phyloP scores from a whole-genome alignment of 1,140 invertebrate genomes.

The Euura lappo region DNA sequence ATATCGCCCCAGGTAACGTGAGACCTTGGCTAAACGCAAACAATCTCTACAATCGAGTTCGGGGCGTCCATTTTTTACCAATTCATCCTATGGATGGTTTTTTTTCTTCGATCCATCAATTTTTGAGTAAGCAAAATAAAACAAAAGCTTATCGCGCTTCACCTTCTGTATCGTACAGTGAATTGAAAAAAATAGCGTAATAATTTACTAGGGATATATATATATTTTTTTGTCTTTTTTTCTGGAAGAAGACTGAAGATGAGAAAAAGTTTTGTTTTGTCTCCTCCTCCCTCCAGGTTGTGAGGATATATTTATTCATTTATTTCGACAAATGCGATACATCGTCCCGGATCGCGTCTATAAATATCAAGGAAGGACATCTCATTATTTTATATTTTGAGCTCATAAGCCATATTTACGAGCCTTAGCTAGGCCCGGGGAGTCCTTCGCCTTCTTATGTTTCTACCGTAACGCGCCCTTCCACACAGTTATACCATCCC shows the following conservation, averaged over 20 bases:
- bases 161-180: not conserved
- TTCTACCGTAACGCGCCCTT: not conserved
- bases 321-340: slow-evolving; percentile 19
- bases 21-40: not conserved
- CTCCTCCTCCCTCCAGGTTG: not conserved
- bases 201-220: no score
- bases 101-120: not conserved
- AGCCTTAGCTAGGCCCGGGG: slow-evolving; percentile 14
- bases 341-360: slow-evolving; percentile 23
- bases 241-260: not conserved
- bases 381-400: slow-evolving; percentile 50
- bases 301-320: slow-evolving; percentile 27
- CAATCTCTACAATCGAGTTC: not conserved
- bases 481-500: slow-evolving; percentile 20
- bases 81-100: not conserved
- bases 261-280: no score
- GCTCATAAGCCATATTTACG: slow-evolving; percentile 48
- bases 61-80: not conserved
- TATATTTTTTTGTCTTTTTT: not conserved
- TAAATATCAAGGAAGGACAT: slow-evolving; percentile 44
- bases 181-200: no score
- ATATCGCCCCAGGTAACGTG: slow-evolving; percentile 1
- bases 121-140: not conserved
- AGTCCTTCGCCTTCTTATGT: slow-evolving; percentile 9
- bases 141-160: not conserved